These are phyloP conservation scores for Theristus sp. DNA, from an alignment of 2,888 invertebrate species.

Conservation along the genomic window DNA sequence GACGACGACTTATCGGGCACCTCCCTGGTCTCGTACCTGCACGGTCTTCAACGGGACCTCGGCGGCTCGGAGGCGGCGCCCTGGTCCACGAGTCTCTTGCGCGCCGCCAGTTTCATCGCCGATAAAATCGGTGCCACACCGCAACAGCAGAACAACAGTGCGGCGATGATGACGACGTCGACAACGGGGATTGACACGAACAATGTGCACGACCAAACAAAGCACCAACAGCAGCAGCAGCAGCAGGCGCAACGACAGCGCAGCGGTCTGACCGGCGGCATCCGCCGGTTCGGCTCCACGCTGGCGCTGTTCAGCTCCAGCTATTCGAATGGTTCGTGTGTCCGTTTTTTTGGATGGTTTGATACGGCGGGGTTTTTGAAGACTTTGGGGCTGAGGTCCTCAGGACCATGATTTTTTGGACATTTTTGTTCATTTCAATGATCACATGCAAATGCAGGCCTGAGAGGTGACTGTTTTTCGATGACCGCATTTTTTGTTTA, in stretches of 20 bases:
- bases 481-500: no score
- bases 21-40: conserved; percentile 4
- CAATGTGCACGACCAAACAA: no score
- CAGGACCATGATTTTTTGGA: no score
- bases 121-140: conserved; percentile 13
- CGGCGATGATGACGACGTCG: not conserved
- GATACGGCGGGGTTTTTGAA: no score
- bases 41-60: conserved; percentile 6
- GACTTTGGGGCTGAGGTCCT: no score
- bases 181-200: not conserved
- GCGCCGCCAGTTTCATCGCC: conserved; percentile 20
- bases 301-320: not conserved
- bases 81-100: conserved; percentile 19
- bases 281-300: not conserved
- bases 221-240: not conserved
- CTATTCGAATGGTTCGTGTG: not conserved
- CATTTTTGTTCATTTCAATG: no score
- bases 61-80: conserved; percentile 5
- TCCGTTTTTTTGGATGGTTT: no score
- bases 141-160: not conserved
- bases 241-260: not conserved
- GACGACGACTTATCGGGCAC: no score
- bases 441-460: no score
- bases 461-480: no score
- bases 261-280: not conserved